Conservation (phyloP, 2,797 vertebrate species). For the Hippoglossus hippoglossus region DNA sequence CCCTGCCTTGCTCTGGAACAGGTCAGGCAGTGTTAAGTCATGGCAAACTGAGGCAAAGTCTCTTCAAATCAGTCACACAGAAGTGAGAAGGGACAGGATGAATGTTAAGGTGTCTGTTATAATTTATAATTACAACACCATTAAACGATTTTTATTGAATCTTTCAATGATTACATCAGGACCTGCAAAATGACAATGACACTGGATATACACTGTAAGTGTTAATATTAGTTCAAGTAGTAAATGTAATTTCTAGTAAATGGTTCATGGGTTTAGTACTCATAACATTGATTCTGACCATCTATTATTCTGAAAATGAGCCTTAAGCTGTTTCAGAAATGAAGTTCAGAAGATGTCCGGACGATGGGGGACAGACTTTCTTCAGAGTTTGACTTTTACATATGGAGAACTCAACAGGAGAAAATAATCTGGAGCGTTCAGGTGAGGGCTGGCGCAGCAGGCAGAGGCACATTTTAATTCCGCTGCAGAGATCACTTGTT, state of each 20-base stretch:
- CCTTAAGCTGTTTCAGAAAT: too few species aligned
- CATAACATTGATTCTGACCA: not conserved
- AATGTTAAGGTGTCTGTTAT: not conserved
- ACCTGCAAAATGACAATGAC: not conserved
- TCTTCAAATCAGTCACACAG: too few species aligned
- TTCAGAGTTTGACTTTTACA: too few species aligned
- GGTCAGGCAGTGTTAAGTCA: not conserved
- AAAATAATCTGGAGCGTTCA: too few species aligned
- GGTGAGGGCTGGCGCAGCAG: too few species aligned
- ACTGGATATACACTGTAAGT: not conserved
- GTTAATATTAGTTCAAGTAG: not conserved
- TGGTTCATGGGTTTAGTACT: not conserved
- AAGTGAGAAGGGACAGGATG: not conserved
- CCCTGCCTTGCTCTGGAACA: constrained; percentile 43
- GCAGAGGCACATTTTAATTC: too few species aligned
- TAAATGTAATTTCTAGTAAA: not conserved
- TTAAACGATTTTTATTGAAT: too few species aligned
- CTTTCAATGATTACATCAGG: not conserved
- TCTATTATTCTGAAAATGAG: not conserved
- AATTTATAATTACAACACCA: too few species aligned
- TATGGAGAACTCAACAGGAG: too few species aligned
- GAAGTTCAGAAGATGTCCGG: too few species aligned
- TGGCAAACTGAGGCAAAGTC: not conserved
- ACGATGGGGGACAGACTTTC: too few species aligned
- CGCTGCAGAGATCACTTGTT: too few species aligned